Base-by-base conservation (phyloP, 2,113 vertebrate species). In the Sebastes fasciatus region DNA sequence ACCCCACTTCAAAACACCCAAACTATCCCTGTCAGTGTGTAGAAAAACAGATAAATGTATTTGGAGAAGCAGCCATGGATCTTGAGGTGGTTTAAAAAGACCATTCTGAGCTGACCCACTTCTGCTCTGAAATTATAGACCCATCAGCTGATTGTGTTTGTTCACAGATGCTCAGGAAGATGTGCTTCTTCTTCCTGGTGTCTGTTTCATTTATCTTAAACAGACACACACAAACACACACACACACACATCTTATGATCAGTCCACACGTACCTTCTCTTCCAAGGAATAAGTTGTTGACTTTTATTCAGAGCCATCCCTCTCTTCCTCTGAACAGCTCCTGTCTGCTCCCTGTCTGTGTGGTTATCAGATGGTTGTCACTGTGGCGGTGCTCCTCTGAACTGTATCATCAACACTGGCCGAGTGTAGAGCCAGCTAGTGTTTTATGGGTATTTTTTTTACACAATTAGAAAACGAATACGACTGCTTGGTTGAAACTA, bases 231-330 rank as follows among this genome's bases (percentile, higher is more conserved):
- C 8, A 62, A 10, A 74, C 68, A 58, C 26, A 23, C 17, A 74
- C 68, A 58, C 26, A 23, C 17, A 61, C 34, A 51, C 13, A 68
- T 45, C 23, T 58, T 63, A 16, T 19, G 55, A 84, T 49, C 42
- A 69, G 34, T 60, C 46, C 7, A 76, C 77, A 61, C 5, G 19
- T 12, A 55, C 48, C 48, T 40, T 60, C 72, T 71, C 78, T 86
- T 67, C 68, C 67, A 14, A 11, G 14, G 45, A 86, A 57, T 62
- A 40, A 2, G 11, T 23, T 82, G 64, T 78, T 90, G 78, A 69
- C 65, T 84, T 57, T 62, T 3, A 66, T 63, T 46, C 48, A 26
- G 57, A 84, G 78, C 46, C 48, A 51, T 58, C 76, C 21, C 46
- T 21, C 73, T 60, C 21, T 67, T 80, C 72, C 52, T 65, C 43